Conservation (phyloP, 2,888 invertebrate genomes). For the Pilophorus perplexus region DNA sequence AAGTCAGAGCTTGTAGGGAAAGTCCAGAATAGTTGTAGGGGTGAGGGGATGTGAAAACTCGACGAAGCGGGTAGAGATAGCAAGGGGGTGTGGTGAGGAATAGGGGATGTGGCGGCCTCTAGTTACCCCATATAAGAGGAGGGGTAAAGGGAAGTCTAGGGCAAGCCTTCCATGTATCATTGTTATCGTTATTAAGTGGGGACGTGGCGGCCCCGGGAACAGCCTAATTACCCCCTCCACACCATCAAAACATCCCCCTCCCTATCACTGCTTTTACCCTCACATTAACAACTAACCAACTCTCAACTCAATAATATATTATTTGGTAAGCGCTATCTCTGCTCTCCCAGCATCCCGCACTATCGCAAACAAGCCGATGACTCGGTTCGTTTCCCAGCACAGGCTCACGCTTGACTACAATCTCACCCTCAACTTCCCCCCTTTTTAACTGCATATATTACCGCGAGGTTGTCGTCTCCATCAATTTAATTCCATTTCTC, state of each 20-base stretch:
- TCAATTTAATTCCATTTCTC: constrained; percentile 28
- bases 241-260: background rate
- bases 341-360: constrained; percentile 28
- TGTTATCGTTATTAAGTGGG: constrained; percentile 43
- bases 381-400: constrained; percentile 11
- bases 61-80: too few relatives aligned
- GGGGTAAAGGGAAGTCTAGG: background rate
- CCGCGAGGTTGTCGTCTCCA: constrained; percentile 8
- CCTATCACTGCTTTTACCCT: background rate
- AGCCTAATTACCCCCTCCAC: constrained; percentile 36
- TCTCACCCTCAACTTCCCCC: background rate
- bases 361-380: constrained; percentile 35
- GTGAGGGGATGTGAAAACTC: too few relatives aligned
- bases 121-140: background rate
- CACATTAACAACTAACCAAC: constrained; percentile 42
- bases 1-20: constrained; percentile 30
- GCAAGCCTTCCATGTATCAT: constrained; percentile 35
- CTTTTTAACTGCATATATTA: constrained; percentile 8
- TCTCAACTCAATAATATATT: constrained; percentile 42
- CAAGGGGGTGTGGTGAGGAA: constrained; percentile 10
- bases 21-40: too few relatives aligned
- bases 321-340: constrained; percentile 40
- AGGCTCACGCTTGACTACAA: constrained; percentile 4
- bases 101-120: background rate
- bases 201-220: constrained; percentile 37